These are phyloP conservation scores for Podarcis raffonei DNA, from an alignment of 2,113 vertebrate genomes.

Conservation along the genomic window DNA sequence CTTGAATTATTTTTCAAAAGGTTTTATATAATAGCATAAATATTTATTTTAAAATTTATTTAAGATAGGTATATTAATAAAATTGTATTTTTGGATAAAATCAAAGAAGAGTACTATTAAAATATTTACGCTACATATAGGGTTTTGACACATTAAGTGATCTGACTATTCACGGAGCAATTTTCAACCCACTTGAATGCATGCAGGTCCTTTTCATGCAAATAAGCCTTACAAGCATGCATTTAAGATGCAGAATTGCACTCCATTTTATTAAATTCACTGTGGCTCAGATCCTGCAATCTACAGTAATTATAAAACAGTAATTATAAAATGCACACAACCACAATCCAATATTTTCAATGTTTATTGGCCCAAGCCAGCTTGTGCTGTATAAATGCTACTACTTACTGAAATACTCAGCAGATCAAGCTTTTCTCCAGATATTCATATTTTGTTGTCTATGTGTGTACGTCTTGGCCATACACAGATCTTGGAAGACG, in stretches of 20 bases:
- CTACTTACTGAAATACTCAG: neutral
- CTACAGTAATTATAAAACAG: neutral
- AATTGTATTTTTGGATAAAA: constrained; percentile 71
- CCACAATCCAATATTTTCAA: constrained; percentile 12
- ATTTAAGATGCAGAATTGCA: neutral
- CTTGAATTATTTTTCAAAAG: constrained; percentile 54
- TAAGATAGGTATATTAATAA: constrained; percentile 62
- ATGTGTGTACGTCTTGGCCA: neutral
- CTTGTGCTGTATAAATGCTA: neutral
- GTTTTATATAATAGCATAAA: constrained; percentile 37
- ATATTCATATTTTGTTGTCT: neutral
- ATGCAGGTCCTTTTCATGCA: neutral
- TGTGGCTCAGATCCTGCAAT: neutral
- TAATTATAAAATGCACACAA: neutral
- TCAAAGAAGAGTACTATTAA: constrained; percentile 57
- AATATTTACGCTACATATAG: constrained; percentile 49
- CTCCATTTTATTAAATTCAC: neutral
- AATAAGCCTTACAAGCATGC: neutral
- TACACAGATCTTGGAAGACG: neutral
- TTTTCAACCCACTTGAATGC: neutral
- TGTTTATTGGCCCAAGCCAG: neutral
- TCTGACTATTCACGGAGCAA: constrained; percentile 11
- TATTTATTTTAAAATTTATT: constrained; percentile 56
- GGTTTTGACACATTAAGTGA: constrained; percentile 13
- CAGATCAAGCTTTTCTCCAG: constrained; percentile 23